Conservation (phyloP, 1,140 invertebrate genomes). For the Drosophila melanogaster region DNA sequence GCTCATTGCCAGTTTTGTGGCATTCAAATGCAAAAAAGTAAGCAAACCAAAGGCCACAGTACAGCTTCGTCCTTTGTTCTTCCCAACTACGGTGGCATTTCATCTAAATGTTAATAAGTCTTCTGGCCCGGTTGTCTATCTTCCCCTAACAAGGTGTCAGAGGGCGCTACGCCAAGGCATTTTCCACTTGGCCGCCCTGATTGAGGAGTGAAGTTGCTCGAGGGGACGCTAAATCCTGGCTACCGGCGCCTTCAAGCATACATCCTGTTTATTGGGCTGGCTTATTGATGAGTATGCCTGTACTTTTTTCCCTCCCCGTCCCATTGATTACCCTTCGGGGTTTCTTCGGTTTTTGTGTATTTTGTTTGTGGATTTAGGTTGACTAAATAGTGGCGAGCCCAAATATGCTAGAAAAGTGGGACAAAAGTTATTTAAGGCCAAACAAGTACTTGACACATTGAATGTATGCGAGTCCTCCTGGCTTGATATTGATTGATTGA, state of each 20-base stretch:
- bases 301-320: slow-evolving; percentile 7
- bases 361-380: slow-evolving; percentile 66
- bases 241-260: slow-evolving; percentile 60
- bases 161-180: slow-evolving; percentile 65
- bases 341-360: slow-evolving; percentile 36
- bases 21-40: slow-evolving; percentile 66
- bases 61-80: slow-evolving; percentile 19
- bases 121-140: slow-evolving; percentile 26
- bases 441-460: slow-evolving; percentile 58
- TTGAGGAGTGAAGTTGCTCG: slow-evolving; percentile 43
- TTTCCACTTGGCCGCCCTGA: slow-evolving; percentile 79
- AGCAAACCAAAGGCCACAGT: slow-evolving; percentile 10
- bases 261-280: slow-evolving; percentile 78
- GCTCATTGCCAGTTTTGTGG: slow-evolving; percentile 30
- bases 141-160: slow-evolving; percentile 73
- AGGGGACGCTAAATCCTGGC: slow-evolving; percentile 46
- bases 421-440: slow-evolving; percentile 34
- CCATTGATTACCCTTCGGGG: slow-evolving; percentile 8
- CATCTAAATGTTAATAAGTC: slow-evolving; percentile 83
- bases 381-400: slow-evolving; percentile 65
- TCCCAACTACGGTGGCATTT: slow-evolving; percentile 52
- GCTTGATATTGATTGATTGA: slow-evolving; percentile 70
- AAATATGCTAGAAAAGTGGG: slow-evolving; percentile 45
- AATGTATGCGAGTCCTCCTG: slow-evolving; percentile 29
- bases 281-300: slow-evolving; percentile 71